These are phyloP conservation scores for Psylliodes chrysocephalus DNA, from an alignment of 2,888 invertebrate species.

Conservation along the genomic window DNA sequence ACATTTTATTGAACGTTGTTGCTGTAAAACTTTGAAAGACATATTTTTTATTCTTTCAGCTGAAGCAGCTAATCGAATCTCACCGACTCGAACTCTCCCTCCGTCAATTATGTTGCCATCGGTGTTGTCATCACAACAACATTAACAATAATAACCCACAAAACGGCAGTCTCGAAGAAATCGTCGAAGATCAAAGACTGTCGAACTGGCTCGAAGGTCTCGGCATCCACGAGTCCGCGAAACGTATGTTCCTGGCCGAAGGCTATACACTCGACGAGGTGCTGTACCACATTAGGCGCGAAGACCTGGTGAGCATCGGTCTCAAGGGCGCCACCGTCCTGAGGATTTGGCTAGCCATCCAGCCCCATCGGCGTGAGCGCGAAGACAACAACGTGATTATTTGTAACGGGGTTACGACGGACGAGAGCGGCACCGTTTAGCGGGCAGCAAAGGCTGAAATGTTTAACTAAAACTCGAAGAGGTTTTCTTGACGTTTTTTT, in stretches of 20 bases:
- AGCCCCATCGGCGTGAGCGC: constrained; percentile 72
- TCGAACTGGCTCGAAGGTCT: constrained; percentile 78
- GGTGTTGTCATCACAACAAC: constrained; percentile 30
- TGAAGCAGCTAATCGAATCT: constrained; percentile 55
- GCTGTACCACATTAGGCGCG: constrained; percentile 79
- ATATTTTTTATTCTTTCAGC: too few relatives aligned
- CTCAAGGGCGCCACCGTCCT: constrained; percentile 87
- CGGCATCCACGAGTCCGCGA: constrained; percentile 75
- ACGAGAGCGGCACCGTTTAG: constrained; percentile 47
- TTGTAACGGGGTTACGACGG: constrained; percentile 48
- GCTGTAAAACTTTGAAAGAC: too few relatives aligned
- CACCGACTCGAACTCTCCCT: constrained; percentile 52
- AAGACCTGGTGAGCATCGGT: constrained; percentile 82
- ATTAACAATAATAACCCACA: constrained; percentile 29
- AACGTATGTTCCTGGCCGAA: constrained; percentile 76
- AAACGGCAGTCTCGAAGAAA: constrained; percentile 54
- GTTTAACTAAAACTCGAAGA: background rate
- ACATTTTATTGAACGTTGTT: too few relatives aligned
- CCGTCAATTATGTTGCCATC: constrained; percentile 42
- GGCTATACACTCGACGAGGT: constrained; percentile 85
- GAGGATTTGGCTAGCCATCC: constrained; percentile 85
- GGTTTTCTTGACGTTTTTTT: background rate
- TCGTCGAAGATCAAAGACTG: constrained; percentile 68
- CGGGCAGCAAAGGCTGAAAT: background rate
- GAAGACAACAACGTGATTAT: constrained; percentile 42